These are phyloP conservation scores for Sorex araneus DNA, from an alignment of 2,113 vertebrate species.

Conservation along the genomic window DNA sequence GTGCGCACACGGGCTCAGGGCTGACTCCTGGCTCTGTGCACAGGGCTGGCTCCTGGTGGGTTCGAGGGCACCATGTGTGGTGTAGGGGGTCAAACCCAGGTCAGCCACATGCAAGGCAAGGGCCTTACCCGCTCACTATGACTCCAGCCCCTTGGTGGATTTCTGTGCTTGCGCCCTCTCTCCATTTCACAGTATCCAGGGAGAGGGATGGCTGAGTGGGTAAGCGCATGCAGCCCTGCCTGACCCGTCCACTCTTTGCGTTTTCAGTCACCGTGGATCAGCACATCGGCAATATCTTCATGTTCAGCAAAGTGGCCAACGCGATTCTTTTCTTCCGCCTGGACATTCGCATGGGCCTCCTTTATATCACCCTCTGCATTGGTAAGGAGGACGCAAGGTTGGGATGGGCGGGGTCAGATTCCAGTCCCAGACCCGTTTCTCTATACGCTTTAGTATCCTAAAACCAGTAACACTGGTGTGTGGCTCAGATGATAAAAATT, in stretches of 20 bases:
- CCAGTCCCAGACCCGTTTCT: not conserved
- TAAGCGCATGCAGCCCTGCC: not conserved
- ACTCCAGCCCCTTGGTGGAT: not conserved
- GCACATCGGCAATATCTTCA: slow-evolving; percentile 96
- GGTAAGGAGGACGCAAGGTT: slow-evolving; percentile 89
- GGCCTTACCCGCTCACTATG: too few species aligned
- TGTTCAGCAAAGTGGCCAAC: slow-evolving; percentile 98
- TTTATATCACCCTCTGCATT: slow-evolving; percentile 95
- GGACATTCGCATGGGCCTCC: slow-evolving; percentile 95
- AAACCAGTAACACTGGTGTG: not conserved
- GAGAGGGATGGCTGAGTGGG: not conserved
- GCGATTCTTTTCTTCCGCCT: slow-evolving; percentile 97
- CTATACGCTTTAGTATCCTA: not conserved
- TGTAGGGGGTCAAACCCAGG: too few species aligned
- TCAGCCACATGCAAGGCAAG: too few species aligned
- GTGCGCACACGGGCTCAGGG: too few species aligned
- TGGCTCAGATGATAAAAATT: not conserved
- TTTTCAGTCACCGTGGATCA: slow-evolving; percentile 95
- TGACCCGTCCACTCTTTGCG: not conserved
- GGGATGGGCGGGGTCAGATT: slow-evolving; percentile 4
- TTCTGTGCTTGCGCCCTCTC: too few species aligned
- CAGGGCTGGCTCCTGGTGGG: too few species aligned
- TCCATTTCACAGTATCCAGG: not conserved
- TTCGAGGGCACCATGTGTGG: too few species aligned
- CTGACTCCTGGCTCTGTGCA: too few species aligned